Evolutionary conservation across 1,140 invertebrate genomes (phyloP).

Genomic region (Zaprionus inermis): DNA sequence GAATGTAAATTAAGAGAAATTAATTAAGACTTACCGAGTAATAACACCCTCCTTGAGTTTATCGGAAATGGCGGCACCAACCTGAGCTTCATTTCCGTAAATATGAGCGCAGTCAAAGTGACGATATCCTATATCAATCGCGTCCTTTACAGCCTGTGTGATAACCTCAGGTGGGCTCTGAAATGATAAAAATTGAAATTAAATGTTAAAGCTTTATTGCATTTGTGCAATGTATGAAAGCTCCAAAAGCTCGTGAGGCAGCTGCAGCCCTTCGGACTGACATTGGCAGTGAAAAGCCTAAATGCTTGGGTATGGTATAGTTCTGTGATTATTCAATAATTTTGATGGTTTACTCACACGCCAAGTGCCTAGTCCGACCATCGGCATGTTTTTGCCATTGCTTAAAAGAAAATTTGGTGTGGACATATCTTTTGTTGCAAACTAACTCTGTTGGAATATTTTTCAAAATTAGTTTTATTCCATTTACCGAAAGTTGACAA

Average conservation of each 20-base stretch:
- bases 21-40: conserved; percentile 86
- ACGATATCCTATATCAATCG: conserved; percentile 90
- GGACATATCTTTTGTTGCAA: conserved; percentile 44
- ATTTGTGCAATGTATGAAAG: conserved; percentile 16
- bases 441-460: conserved; percentile 4
- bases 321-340: conserved; percentile 53
- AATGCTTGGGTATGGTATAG: background rate
- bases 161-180: conserved; percentile 90
- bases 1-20: conserved; percentile 84
- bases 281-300: conserved; percentile 51
- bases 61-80: conserved; percentile 88
- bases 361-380: conserved; percentile 92
- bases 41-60: conserved; percentile 87
- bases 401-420: conserved; percentile 86
- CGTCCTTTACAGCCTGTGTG: conserved; percentile 89
- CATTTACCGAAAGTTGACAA: conserved; percentile 50
- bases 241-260: conserved; percentile 41
- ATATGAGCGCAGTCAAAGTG: conserved; percentile 92
- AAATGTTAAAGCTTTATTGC: conserved; percentile 16
- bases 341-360: conserved; percentile 85
- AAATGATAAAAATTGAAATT: conserved; percentile 38
- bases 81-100: conserved; percentile 91
- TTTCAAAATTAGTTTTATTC: conserved; percentile 18
- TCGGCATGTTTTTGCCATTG: conserved; percentile 88
- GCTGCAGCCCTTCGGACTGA: background rate